Base-by-base conservation (phyloP, 2,797 vertebrate genomes). In the Thaleichthys pacificus region DNA sequence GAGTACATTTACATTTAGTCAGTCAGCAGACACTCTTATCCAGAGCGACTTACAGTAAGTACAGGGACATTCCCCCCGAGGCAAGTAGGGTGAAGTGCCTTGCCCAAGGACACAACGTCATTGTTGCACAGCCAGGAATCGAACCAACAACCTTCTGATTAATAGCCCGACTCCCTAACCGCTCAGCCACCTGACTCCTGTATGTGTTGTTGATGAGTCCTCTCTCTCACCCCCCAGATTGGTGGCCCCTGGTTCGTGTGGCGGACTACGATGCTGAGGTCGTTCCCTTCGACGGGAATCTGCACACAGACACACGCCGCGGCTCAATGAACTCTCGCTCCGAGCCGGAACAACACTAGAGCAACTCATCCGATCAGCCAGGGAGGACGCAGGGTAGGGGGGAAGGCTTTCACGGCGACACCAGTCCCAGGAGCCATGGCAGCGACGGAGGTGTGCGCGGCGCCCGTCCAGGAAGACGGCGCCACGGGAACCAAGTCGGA, bases 231-330 rank as follows among this genome's bases (percentile, higher is more conserved):
- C 58, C 49, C 24, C 47, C 17, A 67, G 65, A 26, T 67, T 30
- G 21, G 65, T 67, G 65, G 47, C 9, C 22, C 42, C 57, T 51
- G 66, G 5, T 71, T 74, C 9, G 57, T 66, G 67, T 68, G 66
- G 8, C 38, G 32, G 62, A 90, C 82, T 93, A 93, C 87, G 88
- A 94, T 93, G 92, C 91, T 89, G 89, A 90, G 85, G 82, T 80
- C 74, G 77, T 86, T 80, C 79, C 84, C 84, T 88, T 84, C 87
- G 69, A 73, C 72, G 76, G 81, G 77, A 78, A 83, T 75, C 80
- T 85, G 84, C 85, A 70, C 64, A 78, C 72, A 60, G 61, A 85
- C 83, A 80, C 72, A 68, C 77, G 81, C 85, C 80, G 85, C 89
- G 61, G 74, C 71, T 77, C 74, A 69, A 14, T 73, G 66, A 82